Conservation (phyloP, 2,888 invertebrate genomes). For the Folsomia candida region DNA sequence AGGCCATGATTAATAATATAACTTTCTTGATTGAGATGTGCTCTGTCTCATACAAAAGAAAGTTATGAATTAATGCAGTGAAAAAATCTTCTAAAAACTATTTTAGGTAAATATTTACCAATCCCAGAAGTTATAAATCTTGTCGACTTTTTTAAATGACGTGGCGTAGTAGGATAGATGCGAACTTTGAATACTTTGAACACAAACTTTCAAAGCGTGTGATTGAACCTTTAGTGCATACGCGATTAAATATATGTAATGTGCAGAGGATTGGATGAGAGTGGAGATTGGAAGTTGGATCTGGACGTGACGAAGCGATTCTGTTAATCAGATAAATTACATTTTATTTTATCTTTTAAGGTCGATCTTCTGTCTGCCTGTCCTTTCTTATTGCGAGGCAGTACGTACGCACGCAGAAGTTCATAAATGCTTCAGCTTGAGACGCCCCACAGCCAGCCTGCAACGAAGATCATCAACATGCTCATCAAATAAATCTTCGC, state of each 20-base stretch:
- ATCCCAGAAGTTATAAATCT: no score
- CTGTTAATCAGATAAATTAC: constrained; percentile 10
- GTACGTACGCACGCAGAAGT: not conserved
- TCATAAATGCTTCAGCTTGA: no score
- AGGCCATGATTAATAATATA: no score
- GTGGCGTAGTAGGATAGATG: no score
- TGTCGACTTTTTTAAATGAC: no score
- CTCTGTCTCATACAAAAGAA: no score
- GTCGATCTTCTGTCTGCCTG: not conserved
- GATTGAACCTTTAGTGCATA: not conserved
- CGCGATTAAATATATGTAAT: not conserved
- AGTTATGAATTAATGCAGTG: no score
- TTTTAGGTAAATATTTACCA: no score
- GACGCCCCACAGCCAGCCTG: not conserved
- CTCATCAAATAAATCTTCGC: constrained; percentile 15
- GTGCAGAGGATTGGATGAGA: not conserved
- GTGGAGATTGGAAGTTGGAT: not conserved
- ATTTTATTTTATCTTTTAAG: not conserved
- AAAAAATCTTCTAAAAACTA: no score
- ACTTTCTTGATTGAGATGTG: no score
- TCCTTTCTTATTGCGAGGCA: not conserved
- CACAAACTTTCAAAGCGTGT: no score
- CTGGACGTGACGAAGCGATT: not conserved
- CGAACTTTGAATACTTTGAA: no score
- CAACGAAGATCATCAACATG: constrained; percentile 1